Evolutionary conservation across 2,113 vertebrate species (phyloP).

Genomic region (Haliaeetus leucogaster): DNA sequence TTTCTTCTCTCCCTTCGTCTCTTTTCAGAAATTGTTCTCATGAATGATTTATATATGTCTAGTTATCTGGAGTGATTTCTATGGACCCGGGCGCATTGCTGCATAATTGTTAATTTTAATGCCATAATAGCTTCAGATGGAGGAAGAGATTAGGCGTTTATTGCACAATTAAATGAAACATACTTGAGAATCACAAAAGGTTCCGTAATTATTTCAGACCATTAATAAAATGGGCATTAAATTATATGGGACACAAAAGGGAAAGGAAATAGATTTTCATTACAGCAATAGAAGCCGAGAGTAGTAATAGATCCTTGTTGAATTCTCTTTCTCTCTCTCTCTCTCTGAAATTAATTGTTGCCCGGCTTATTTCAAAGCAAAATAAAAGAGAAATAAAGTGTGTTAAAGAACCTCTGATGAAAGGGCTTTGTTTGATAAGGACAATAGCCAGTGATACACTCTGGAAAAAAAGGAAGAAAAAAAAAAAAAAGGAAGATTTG

Average conservation of each 20-base stretch:
- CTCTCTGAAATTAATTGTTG: conserved; percentile 99
- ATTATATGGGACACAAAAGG: conserved; percentile 99
- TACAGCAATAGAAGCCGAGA: conserved; percentile 99
- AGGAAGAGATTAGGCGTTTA: conserved; percentile 99
- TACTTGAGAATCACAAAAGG: conserved; percentile 99
- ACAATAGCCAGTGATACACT: conserved; percentile 86
- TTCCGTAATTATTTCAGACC: conserved; percentile 99
- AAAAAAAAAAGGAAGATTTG: conserved; percentile 67
- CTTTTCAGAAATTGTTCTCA: conserved; percentile 96
- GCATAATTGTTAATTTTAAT: conserved; percentile 99
- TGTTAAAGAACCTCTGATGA: conserved; percentile 96
- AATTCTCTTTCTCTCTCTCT: conserved; percentile 91
- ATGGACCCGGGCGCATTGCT: conserved; percentile 99
- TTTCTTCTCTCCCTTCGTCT: conserved; percentile 83
- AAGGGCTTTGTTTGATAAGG: conserved; percentile 95
- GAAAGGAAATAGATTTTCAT: conserved; percentile 99
- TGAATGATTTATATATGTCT: conserved; percentile 99
- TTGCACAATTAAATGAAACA: conserved; percentile 99
- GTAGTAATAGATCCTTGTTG: conserved; percentile 99
- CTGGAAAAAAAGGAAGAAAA: conserved; percentile 53
- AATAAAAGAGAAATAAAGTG: conserved; percentile 97
- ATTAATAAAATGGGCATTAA: conserved; percentile 99
- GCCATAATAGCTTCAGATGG: conserved; percentile 99
- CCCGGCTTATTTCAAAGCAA: conserved; percentile 99
- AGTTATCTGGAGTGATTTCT: conserved; percentile 99